Base-by-base conservation (phyloP, 2,888 invertebrate species). In the Zele albiditarsus region DNA sequence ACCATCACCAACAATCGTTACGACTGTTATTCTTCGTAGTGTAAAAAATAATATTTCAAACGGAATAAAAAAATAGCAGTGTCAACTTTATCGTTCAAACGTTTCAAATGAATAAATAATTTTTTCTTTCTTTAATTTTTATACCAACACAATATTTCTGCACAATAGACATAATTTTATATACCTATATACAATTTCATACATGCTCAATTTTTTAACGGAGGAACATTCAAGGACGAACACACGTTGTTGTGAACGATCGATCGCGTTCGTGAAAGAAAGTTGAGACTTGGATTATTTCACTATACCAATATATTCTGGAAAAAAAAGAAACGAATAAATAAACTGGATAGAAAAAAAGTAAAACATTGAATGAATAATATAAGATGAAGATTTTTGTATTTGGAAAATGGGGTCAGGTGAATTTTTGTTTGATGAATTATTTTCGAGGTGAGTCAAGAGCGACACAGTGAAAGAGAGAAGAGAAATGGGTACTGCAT, bases 161-260 rank as follows among this genome's bases (percentile, higher is more conserved):
- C 5, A 20, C 20, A 20, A 49, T 3, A 49, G 3, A 49, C 4
- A 20, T 53, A 8, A 6, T 10, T 0, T 42, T n/a, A 23, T 53
- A 20, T 23, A 53, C 6, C n/a, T 53, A 53, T 53, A 53, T 20
- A 53, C 20, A 23, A 53, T 53, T 53, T 20, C n/a, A 20, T 53
- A 53, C 25, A 62, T 71, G 74, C 76, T 84, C 79, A 82, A 84
- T 84, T 83, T 84, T 84, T 84, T 79, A 84, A 80, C 74, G 72
- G 77, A 33, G 73, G 63, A 75, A 80, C 82, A 83, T 49, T 84
- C 82, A 84, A 84, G 84, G 84, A 73, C 83, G 72, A 25, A 12
- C 38, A 71, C 8, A 1, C 53, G 8, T 20, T 16, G 16, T 46
- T 53, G 20, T 33, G 28, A 12, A 16, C 70, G 78, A 77, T 84